Base-by-base conservation (phyloP, 2,797 vertebrate species). In the Melanotaenia trifasciata region DNA sequence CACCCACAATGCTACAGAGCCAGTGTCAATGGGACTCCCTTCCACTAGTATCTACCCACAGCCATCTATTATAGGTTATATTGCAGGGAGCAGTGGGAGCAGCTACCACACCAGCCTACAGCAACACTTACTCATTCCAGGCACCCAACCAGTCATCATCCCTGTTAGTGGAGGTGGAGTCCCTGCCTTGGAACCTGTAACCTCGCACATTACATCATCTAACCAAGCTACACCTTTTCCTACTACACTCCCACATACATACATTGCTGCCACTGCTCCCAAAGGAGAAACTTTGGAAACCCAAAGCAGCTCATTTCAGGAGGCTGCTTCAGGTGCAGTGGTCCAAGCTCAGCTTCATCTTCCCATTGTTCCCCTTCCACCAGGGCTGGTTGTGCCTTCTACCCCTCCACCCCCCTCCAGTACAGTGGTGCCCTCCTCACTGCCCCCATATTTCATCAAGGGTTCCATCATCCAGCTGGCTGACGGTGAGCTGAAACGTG, bases 391-490 rank as follows among this genome's bases (percentile, higher is more conserved):
- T 11, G 74, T 96, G 87, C 80, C 95, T 88, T 0, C 95, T 85
- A 81, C 95, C 88, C 93, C 94, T 2, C 90, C 94, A 2, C 90
- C 93, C 88, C 87, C 94, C 85, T 14, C 93, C 89, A 28, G 93
- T 89, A 83, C 95, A 0, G 89, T 86, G 0, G 77, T 93, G 0
- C 92, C 95, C 0, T 95, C 96, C 24, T 96, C 96, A 2, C 94
- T 99, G 87, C 98, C 98, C 14, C 96, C 98, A 0, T 99, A 99
- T 89, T 99, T 99, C 92, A 95, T 96, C 92, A 98, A 97, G 95
- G 98, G 98, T 86, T 99, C 98, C 7, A 99, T 99, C 91, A 99
- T 99, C 91, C 98, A 99, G 92, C 83, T 99, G 94, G 98, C 98
- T 47, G 96, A 99, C 0, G 98, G 98, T 24, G 98, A 99, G 86